Evolutionary conservation across 2,888 invertebrate genomes (phyloP).

Genomic region (Hyalella azteca): DNA sequence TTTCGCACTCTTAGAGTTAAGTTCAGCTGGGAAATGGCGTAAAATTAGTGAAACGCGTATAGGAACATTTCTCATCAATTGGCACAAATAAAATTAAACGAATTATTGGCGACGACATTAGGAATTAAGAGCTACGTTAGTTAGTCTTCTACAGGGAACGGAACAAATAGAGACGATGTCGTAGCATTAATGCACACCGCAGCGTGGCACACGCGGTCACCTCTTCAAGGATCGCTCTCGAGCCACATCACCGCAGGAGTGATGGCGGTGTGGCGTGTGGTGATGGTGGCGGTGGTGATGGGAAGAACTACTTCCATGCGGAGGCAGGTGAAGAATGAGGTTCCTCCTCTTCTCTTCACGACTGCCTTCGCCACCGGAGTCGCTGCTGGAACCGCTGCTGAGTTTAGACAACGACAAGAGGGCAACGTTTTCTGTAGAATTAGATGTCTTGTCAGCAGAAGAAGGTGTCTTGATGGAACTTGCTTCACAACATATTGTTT

Average conservation of each 20-base stretch:
- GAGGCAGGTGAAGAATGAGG: constrained; percentile 52
- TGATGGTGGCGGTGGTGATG: constrained; percentile 47
- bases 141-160: too few relatives aligned
- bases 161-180: too few relatives aligned
- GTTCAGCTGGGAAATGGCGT: too few relatives aligned
- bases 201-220: neutral
- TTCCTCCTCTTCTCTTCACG: constrained; percentile 55
- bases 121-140: too few relatives aligned
- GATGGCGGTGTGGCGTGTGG: constrained; percentile 29
- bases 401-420: constrained; percentile 2
- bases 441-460: too few relatives aligned
- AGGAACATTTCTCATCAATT: too few relatives aligned
- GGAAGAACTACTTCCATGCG: constrained; percentile 30
- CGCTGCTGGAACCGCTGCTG: constrained; percentile 36
- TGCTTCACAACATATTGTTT: too few relatives aligned
- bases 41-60: too few relatives aligned
- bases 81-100: too few relatives aligned
- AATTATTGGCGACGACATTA: too few relatives aligned
- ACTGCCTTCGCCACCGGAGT: constrained; percentile 42
- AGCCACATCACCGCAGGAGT: constrained; percentile 12
- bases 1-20: too few relatives aligned
- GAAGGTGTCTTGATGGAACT: too few relatives aligned
- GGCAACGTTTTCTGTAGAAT: neutral
- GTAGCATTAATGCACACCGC: neutral
- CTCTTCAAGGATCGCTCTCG: constrained; percentile 28